Conservation (phyloP, 2,797 vertebrate species). For the Aldrovandia affinis region DNA sequence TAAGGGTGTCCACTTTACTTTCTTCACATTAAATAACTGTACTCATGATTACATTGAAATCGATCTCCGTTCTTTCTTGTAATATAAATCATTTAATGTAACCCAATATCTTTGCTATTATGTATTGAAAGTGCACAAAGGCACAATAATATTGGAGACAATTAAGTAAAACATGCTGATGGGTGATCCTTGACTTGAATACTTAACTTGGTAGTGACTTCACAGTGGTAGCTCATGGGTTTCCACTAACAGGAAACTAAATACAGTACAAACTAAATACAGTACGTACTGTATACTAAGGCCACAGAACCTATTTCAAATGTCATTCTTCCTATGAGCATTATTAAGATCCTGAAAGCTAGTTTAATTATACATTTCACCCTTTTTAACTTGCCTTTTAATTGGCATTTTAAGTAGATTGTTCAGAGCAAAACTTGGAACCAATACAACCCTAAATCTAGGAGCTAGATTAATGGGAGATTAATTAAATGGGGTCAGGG, state of each 20-base stretch:
- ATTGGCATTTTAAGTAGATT: slow-evolving; percentile 32
- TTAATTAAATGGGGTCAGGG: slow-evolving; percentile 17
- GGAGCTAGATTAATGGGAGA: too few relatives aligned
- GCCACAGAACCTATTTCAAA: background rate
- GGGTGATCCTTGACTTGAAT: too few relatives aligned
- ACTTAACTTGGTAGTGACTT: too few relatives aligned
- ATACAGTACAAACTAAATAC: too few relatives aligned
- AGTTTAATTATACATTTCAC: slow-evolving; percentile 28
- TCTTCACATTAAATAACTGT: background rate
- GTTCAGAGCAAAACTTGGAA: slow-evolving; percentile 27
- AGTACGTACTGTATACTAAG: too few relatives aligned
- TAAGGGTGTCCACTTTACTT: background rate
- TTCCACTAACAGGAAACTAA: too few relatives aligned
- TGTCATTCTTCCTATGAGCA: background rate
- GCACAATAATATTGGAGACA: background rate
- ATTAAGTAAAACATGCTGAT: background rate
- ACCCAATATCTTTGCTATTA: background rate
- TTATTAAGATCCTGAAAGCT: slow-evolving; percentile 24
- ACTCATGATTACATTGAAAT: background rate
- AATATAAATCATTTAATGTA: background rate
- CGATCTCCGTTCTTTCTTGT: background rate
- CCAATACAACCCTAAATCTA: slow-evolving; percentile 18
- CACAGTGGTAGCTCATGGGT: too few relatives aligned
- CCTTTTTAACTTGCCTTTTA: slow-evolving; percentile 29
- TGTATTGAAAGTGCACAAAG: background rate